phyloP scores from a whole-genome alignment of 2,797 vertebrate species.

The Hemitrygon akajei region DNA sequence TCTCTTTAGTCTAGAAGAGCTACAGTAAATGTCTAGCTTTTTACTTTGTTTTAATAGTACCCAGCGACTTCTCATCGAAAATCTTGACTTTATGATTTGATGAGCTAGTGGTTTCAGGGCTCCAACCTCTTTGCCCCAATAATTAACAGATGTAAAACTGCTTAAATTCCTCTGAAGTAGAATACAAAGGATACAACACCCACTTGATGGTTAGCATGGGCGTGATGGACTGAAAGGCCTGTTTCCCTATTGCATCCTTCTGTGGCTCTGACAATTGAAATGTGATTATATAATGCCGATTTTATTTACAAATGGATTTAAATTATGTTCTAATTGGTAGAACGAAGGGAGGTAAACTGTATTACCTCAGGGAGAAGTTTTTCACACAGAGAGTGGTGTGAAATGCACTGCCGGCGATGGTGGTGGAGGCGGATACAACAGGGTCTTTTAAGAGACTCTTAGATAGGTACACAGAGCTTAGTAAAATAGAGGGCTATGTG shows the following conservation, averaged over 20 bases:
- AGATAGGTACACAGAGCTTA: no score
- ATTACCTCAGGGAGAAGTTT: no score
- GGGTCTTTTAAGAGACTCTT: no score
- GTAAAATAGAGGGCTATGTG: no score
- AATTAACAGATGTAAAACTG: neutral
- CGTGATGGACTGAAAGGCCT: no score
- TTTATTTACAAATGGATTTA: neutral
- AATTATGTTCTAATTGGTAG: neutral
- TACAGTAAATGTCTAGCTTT: neutral
- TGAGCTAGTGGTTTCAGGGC: no score
- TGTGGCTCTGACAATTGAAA: neutral
- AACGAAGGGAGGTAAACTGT: neutral
- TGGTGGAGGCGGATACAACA: no score
- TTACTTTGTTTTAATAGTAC: neutral
- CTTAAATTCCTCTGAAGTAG: neutral
- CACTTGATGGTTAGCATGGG: no score
- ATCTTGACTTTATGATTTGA: neutral
- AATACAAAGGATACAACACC: neutral
- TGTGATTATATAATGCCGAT: neutral
- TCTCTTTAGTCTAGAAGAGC: neutral
- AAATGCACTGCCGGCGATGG: no score
- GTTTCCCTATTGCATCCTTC: no score
- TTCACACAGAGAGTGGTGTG: no score
- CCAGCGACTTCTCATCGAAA: neutral
- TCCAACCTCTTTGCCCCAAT: neutral